phyloP scores from a whole-genome alignment of 2,888 invertebrate genomes.

The Agriopis marginaria region DNA sequence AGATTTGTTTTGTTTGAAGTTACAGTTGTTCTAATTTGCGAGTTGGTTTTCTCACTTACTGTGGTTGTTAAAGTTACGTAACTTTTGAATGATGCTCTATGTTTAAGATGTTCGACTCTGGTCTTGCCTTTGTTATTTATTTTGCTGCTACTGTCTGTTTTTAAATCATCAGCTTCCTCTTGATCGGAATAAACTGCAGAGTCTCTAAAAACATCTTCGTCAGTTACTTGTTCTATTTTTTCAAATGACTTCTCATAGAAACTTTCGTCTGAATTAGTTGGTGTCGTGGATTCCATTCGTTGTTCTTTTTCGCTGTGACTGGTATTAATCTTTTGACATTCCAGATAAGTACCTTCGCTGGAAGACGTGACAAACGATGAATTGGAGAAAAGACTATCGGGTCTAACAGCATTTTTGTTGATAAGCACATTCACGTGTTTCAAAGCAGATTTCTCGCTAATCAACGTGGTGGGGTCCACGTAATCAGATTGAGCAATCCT shows the following conservation, averaged over 20 bases:
- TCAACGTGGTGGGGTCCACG: slow-evolving; percentile 91
- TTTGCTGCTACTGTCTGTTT: slow-evolving; percentile 56
- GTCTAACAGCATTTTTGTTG: slow-evolving; percentile 86
- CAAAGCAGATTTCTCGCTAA: slow-evolving; percentile 75
- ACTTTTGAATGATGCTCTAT: slow-evolving; percentile 66
- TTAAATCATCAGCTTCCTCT: slow-evolving; percentile 82
- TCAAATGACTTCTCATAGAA: slow-evolving; percentile 92
- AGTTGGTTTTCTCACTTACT: slow-evolving; percentile 58
- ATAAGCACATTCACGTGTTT: slow-evolving; percentile 88
- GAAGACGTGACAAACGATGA: slow-evolving; percentile 86
- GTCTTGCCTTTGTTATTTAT: slow-evolving; percentile 58
- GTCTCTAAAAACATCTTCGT: slow-evolving; percentile 91
- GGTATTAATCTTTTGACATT: slow-evolving; percentile 56
- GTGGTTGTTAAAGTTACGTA: slow-evolving; percentile 61
- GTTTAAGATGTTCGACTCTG: slow-evolving; percentile 68
- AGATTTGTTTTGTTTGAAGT: slow-evolving; percentile 27
- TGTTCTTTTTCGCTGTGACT: slow-evolving; percentile 49
- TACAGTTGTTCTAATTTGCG: slow-evolving; percentile 57
- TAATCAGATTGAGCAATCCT: slow-evolving; percentile 96
- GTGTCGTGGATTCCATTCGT: slow-evolving; percentile 44
- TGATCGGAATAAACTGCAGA: slow-evolving; percentile 94
- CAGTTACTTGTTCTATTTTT: slow-evolving; percentile 90
- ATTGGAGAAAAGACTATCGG: slow-evolving; percentile 86
- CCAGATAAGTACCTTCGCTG: slow-evolving; percentile 82
- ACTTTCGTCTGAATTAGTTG: slow-evolving; percentile 86